Base-by-base conservation (phyloP, 2,113 vertebrate species). In the Prinia subflava region DNA sequence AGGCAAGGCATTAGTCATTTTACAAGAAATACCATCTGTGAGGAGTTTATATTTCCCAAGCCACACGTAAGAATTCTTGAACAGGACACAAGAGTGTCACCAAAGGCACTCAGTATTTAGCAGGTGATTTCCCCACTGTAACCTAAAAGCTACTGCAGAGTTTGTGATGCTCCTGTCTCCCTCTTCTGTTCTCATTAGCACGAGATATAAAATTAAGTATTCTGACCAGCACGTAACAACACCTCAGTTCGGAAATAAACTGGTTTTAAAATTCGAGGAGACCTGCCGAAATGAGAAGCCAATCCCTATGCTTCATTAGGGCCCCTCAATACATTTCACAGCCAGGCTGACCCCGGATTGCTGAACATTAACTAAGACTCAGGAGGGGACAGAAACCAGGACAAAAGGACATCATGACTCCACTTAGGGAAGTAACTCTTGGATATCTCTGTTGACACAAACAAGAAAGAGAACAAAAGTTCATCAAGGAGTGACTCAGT, bases 91-190 rank as follows among this genome's bases (percentile, higher is more conserved):
- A 4, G 6, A 76, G 10, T 44, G 28, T n/a, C 14, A 67, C 28
- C 21, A 46, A 37, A 64, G 37, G 10, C 57, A 56, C 24, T 53
- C 5, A 5, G 18, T 25, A 35, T 23, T 85, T 13, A 71, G 37
- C 19, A 70, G 20, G 0, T 75, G 8, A 69, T 13, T 55, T 59
- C 39, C n/a, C 56, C 11, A 13, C 1, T 52, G 14, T 20, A 64
- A 57, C 14, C 30, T 25, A 10, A 64, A 95, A 64, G 52, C 25
- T 41, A 46, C 7, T 47, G 15, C 7, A 55, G 10, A 64, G 13
- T 52, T 2, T 31, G 13, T 0, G 7, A 60, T n/a, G 17, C 9
- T 49, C 23, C 41, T 0, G 4, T 7, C 44, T 56, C 11, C 1
- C 3, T 44, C 17, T 41, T 82, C 21, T 59, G 22, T 3, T 22